phyloP scores from a whole-genome alignment of 2,888 invertebrate species.

The Toxonevra muliebris region DNA sequence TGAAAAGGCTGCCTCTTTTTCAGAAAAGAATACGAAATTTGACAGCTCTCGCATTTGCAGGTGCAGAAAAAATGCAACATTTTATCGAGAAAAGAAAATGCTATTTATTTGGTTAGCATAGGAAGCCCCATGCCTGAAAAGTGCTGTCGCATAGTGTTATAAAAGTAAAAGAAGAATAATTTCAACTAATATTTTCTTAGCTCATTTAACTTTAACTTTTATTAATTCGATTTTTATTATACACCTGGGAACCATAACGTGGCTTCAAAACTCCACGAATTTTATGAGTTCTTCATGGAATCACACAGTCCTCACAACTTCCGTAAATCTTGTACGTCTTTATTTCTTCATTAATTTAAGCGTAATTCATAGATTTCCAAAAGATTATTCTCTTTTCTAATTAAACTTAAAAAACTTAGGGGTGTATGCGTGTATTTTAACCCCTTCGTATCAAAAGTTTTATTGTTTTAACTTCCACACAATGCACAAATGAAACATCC shows the following conservation, averaged over 20 bases:
- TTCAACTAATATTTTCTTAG: slow-evolving; percentile 47
- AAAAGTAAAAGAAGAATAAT: slow-evolving; percentile 16
- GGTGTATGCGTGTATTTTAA: slow-evolving; percentile 39
- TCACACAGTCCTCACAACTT: slow-evolving; percentile 33
- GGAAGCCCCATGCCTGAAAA: no score
- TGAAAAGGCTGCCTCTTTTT: no score
- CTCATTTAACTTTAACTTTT: slow-evolving; percentile 59
- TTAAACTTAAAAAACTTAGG: slow-evolving; percentile 14
- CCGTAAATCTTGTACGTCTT: slow-evolving; percentile 54
- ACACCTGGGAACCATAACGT: slow-evolving; percentile 62
- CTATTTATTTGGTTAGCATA: no score
- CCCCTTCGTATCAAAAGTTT: slow-evolving; percentile 48
- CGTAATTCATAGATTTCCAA: slow-evolving; percentile 52
- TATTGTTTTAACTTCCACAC: slow-evolving; percentile 13
- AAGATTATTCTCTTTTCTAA: slow-evolving; percentile 51
- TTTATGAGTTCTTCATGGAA: slow-evolving; percentile 10
- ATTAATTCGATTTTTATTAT: slow-evolving; percentile 65
- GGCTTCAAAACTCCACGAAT: slow-evolving; percentile 54
- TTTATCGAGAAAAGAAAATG: no score
- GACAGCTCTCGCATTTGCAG: no score
- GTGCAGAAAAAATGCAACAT: no score
- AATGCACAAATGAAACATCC: slow-evolving; percentile 56
- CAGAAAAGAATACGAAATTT: no score
- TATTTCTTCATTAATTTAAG: slow-evolving; percentile 63
- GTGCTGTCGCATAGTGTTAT: no score